Evolutionary conservation across 2,888 invertebrate genomes (phyloP).

Genomic region (Heliconius aoede): DNA sequence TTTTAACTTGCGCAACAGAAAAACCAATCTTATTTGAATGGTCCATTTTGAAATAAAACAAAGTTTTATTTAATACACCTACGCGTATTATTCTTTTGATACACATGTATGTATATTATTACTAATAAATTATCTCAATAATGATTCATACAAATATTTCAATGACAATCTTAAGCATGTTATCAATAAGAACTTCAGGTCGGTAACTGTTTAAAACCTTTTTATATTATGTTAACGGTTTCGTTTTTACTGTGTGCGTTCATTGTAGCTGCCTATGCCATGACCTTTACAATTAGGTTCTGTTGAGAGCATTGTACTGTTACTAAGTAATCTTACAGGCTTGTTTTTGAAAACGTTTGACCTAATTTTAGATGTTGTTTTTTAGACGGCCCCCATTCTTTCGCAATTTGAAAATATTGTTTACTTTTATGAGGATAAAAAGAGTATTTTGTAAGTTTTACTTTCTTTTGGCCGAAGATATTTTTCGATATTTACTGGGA

Average conservation of each 20-base stretch:
- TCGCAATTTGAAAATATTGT: not conserved
- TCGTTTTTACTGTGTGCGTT: slow-evolving; percentile 30
- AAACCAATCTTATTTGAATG: not conserved
- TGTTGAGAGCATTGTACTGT: slow-evolving; percentile 46
- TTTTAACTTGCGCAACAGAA: not conserved
- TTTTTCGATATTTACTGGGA: not conserved
- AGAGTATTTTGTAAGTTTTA: not conserved
- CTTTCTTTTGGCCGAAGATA: not conserved
- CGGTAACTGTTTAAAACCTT: slow-evolving; percentile 16
- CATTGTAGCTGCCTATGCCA: slow-evolving; percentile 58
- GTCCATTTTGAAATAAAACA: not conserved
- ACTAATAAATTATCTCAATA: no score
- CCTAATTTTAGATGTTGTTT: slow-evolving; percentile 28
- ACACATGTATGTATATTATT: not conserved
- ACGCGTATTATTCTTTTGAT: no score
- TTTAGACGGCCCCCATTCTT: slow-evolving; percentile 19
- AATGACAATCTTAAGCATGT: not conserved
- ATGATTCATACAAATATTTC: not conserved
- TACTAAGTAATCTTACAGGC: slow-evolving; percentile 31
- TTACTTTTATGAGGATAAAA: not conserved
- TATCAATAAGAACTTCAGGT: not conserved
- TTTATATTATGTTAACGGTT: slow-evolving; percentile 37
- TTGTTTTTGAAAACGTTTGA: slow-evolving; percentile 38
- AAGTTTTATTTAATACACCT: not conserved
- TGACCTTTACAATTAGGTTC: slow-evolving; percentile 57